These are phyloP conservation scores for Oceanites oceanicus DNA, from an alignment of 2,113 vertebrate genomes.

Conservation along the genomic window DNA sequence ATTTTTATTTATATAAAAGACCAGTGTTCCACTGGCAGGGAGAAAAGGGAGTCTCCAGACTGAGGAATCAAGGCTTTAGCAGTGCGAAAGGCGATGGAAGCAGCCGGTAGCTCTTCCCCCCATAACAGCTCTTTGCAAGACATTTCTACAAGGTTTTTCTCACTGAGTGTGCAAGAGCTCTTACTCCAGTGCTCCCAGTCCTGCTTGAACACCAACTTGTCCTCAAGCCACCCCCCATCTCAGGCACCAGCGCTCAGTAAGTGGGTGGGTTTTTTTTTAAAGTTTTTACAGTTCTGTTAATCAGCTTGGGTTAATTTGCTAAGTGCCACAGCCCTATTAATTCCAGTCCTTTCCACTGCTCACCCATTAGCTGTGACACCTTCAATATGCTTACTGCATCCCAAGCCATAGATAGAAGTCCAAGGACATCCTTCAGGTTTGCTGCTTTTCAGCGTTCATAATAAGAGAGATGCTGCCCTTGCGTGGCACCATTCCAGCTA, in stretches of 20 bases:
- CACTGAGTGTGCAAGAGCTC: background rate
- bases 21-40: background rate
- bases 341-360: background rate
- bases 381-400: background rate
- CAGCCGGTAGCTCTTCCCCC: background rate
- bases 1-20: background rate
- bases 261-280: fast-evolving
- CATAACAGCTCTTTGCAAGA: background rate
- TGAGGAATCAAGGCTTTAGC: background rate
- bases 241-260: background rate
- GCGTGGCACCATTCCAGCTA: background rate
- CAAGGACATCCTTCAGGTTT: conserved; percentile 4
- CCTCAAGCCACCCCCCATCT: background rate
- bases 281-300: background rate
- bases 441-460: background rate
- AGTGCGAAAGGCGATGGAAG: background rate
- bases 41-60: background rate
- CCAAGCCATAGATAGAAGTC: background rate
- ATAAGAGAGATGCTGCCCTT: conserved; percentile 8
- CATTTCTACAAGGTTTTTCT: background rate
- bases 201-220: background rate
- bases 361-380: background rate
- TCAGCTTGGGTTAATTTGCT: background rate
- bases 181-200: background rate
- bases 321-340: background rate